Percentiles rank a stretch among this genome's conserved stretches.
Conservation (phyloP, 2,113 vertebrate species). For the Corydoras maculifer region DNA sequence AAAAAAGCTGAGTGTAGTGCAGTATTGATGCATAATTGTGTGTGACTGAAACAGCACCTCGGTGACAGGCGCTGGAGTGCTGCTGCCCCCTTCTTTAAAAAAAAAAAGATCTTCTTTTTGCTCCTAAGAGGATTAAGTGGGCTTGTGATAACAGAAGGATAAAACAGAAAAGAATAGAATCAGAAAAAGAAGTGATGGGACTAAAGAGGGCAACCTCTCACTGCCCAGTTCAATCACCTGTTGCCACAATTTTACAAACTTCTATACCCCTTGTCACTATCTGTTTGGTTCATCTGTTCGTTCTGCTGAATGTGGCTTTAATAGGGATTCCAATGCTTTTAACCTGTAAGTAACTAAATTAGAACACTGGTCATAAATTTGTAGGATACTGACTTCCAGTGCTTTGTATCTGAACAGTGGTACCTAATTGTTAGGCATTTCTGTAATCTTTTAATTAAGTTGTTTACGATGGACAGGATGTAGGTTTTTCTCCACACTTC, state of each 20-base stretch:
- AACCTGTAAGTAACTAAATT: not conserved
- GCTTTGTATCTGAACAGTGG: too few species aligned
- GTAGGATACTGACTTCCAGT: not conserved
- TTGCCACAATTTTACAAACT: slow-evolving; percentile 47
- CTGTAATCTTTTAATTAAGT: too few species aligned
- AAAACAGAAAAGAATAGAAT: slow-evolving; percentile 60
- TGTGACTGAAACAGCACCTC: slow-evolving; percentile 45
- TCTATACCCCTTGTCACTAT: slow-evolving; percentile 30
- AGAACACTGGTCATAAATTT: not conserved
- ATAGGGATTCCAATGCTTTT: not conserved
- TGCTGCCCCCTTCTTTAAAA: slow-evolving; percentile 52
- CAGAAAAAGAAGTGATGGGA: slow-evolving; percentile 60
- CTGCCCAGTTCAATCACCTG: slow-evolving; percentile 61
- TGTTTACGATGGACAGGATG: too few species aligned
- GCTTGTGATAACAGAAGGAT: slow-evolving; percentile 61
- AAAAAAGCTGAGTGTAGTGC: slow-evolving; percentile 35
- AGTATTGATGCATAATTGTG: slow-evolving; percentile 43
- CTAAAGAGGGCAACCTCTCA: slow-evolving; percentile 57
- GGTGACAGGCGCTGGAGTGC: slow-evolving; percentile 50
- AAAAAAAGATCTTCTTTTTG: slow-evolving; percentile 59
- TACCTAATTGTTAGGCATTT: too few species aligned
- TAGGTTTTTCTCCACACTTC: too few species aligned
- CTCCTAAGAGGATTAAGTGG: slow-evolving; percentile 67
- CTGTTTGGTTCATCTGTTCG: slow-evolving; percentile 27
- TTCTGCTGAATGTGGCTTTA: slow-evolving; percentile 5